phyloP scores from a whole-genome alignment of 30 jellyfish, hydroid and myxozoan genomes.

The Calvadosia cruxmelitensis region DNA sequence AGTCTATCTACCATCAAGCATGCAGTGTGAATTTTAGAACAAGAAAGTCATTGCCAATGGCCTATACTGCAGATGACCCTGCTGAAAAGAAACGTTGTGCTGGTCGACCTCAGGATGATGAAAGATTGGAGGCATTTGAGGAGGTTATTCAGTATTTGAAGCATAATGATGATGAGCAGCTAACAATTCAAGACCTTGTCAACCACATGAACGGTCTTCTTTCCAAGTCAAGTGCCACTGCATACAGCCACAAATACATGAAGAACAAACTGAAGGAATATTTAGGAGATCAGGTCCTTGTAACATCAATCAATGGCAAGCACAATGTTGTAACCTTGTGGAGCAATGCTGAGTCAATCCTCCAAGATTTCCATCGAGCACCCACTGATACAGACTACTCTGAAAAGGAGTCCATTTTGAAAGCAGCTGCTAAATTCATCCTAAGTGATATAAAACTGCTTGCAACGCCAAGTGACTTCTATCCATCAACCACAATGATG shows the following conservation, averaged over 20 bases:
- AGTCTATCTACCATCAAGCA: constrained; percentile 19
- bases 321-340: constrained; percentile 31
- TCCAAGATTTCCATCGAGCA: constrained; percentile 16
- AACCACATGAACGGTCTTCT: no score
- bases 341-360: constrained; percentile 19
- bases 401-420: constrained; percentile 35
- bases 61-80: constrained; percentile 1
- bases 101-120: constrained; percentile 12
- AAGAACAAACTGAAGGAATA: not conserved
- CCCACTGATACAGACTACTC: constrained; percentile 17
- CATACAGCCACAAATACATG: no score
- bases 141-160: not conserved
- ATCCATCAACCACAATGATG: constrained; percentile 20
- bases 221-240: no score
- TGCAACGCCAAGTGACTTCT: constrained; percentile 16
- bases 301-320: constrained; percentile 17
- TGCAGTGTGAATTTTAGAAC: constrained; percentile 36
- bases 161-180: not conserved
- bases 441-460: constrained; percentile 19
- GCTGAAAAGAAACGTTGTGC: constrained; percentile 16
- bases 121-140: constrained; percentile 15
- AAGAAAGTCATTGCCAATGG: constrained; percentile 1
- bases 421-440: constrained; percentile 11
- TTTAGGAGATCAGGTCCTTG: constrained; percentile 15
- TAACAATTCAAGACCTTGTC: no score